Percentiles rank a stretch among this genome's conserved stretches.
These are phyloP conservation scores for Drosophila takahashii DNA, from an alignment of 1,140 invertebrate genomes.

Conservation along the genomic window DNA sequence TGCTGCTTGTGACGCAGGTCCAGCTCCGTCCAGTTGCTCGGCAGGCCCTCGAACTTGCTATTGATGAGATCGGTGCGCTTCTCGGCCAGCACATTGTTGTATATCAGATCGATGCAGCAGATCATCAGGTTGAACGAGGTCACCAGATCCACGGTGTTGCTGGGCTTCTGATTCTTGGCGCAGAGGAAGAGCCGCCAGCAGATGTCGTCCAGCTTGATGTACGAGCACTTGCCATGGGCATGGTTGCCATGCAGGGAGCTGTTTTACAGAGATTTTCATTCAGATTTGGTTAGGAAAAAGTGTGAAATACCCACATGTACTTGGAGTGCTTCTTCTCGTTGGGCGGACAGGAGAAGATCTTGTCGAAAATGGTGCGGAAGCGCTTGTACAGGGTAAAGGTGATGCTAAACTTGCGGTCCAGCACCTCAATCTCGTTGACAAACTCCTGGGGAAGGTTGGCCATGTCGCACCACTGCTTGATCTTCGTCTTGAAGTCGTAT, in stretches of 20 bases:
- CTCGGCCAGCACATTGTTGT: slow-evolving; percentile 92
- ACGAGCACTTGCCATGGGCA: slow-evolving; percentile 85
- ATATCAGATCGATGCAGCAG: slow-evolving; percentile 96
- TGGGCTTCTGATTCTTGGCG: slow-evolving; percentile 94
- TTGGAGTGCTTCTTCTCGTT: slow-evolving; percentile 90
- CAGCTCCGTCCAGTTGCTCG: slow-evolving; percentile 89
- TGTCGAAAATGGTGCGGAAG: slow-evolving; percentile 94
- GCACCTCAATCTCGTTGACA: slow-evolving; percentile 92
- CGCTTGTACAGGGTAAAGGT: slow-evolving; percentile 97
- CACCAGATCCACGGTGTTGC: slow-evolving; percentile 95
- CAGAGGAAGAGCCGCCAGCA: slow-evolving; percentile 97
- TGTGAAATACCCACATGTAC: slow-evolving; percentile 85
- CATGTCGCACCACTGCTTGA: slow-evolving; percentile 98
- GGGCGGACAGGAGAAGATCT: slow-evolving; percentile 90
- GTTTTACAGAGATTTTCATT: slow-evolving; percentile 85
- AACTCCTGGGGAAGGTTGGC: slow-evolving; percentile 94
- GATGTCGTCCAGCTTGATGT: slow-evolving; percentile 95
- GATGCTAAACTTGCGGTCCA: slow-evolving; percentile 97
- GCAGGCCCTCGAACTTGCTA: slow-evolving; percentile 91
- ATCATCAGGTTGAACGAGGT: slow-evolving; percentile 97
- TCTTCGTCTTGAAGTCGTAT: slow-evolving; percentile 98
- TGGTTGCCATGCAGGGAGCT: slow-evolving; percentile 86
- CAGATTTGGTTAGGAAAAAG: neutral
- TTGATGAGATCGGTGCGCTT: slow-evolving; percentile 94
- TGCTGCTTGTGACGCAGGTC: slow-evolving; percentile 89